A percentile compares a stretch with the other conserved stretches of the same genome.
Conservation (phyloP, 2,888 invertebrate species). For the Dasysyrphus tricinctus region DNA sequence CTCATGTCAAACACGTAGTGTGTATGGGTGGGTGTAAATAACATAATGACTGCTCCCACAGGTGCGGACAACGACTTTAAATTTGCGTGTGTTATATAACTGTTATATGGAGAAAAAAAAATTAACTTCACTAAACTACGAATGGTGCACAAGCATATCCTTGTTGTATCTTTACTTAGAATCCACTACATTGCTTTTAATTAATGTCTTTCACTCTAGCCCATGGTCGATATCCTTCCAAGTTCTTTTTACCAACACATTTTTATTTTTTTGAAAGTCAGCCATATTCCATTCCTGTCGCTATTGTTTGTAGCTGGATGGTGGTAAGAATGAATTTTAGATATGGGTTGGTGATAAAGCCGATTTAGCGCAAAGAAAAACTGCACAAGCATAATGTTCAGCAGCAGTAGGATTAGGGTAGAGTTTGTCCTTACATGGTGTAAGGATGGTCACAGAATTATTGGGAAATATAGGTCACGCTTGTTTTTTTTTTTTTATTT, state of each 20-base stretch:
- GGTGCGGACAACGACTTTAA: constrained; percentile 70
- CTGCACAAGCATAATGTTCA: constrained; percentile 32
- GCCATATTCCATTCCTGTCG: background rate
- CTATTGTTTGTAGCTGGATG: background rate
- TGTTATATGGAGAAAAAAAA: constrained; percentile 51
- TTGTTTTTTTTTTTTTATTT: constrained; percentile 7
- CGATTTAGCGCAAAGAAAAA: constrained; percentile 51
- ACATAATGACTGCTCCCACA: constrained; percentile 74
- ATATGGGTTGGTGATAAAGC: constrained; percentile 55
- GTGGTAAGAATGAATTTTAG: constrained; percentile 47
- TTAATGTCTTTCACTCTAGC: constrained; percentile 68
- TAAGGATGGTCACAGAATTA: constrained; percentile 44
- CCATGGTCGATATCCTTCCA: constrained; percentile 46
- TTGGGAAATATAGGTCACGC: constrained; percentile 60
- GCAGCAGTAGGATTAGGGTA: constrained; percentile 25
- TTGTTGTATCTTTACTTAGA: constrained; percentile 45
- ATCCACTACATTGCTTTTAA: constrained; percentile 57
- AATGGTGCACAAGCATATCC: constrained; percentile 53
- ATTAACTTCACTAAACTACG: background rate
- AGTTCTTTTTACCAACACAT: constrained; percentile 1
- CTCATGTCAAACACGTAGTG: constrained; percentile 50
- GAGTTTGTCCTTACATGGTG: constrained; percentile 8
- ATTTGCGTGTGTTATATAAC: constrained; percentile 64
- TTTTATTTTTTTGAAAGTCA: constrained; percentile 46
- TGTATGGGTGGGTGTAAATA: constrained; percentile 61